Percentiles rank a stretch among this genome's conserved stretches.
Evolutionary conservation across 2,113 vertebrate genomes (phyloP).

Genomic region (Dendrocopos noguchii): DNA sequence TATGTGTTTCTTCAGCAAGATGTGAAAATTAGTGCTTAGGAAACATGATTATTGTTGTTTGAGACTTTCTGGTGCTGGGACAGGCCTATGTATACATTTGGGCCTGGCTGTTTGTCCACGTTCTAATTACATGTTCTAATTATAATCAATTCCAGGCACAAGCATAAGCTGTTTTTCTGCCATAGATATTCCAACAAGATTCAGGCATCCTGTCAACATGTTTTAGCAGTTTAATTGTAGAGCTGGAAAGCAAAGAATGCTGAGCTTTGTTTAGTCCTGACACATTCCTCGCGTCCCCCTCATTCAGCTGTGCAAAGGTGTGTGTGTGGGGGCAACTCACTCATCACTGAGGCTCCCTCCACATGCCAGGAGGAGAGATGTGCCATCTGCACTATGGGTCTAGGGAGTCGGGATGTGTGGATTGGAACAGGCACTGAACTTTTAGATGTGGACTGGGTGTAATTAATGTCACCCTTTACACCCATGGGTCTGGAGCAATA

Average conservation of each 20-base stretch:
- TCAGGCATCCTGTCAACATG: constrained; percentile 39
- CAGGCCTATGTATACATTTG: constrained; percentile 4
- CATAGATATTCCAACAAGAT: constrained; percentile 35
- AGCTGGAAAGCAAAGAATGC: constrained; percentile 24
- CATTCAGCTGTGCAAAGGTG: neutral
- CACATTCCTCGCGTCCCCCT: neutral
- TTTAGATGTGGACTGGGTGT: neutral
- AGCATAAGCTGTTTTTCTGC: constrained; percentile 11
- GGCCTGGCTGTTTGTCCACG: neutral
- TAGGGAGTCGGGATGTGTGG: neutral
- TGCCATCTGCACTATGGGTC: neutral
- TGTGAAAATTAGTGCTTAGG: constrained; percentile 28
- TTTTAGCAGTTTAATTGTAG: constrained; percentile 38
- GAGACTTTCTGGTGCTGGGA: neutral
- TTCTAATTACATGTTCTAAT: constrained; percentile 26
- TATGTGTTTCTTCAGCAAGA: neutral
- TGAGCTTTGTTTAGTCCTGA: constrained; percentile 11
- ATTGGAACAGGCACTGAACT: neutral
- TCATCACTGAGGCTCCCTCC: neutral
- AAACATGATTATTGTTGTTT: constrained; percentile 16
- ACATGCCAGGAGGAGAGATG: neutral
- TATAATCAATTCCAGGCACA: neutral
- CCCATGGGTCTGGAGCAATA: neutral
- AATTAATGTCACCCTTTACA: neutral
- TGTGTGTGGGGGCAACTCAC: neutral